Evolutionary conservation across 2,113 vertebrate genomes (phyloP).

Genomic region (Nesoenas mayeri): DNA sequence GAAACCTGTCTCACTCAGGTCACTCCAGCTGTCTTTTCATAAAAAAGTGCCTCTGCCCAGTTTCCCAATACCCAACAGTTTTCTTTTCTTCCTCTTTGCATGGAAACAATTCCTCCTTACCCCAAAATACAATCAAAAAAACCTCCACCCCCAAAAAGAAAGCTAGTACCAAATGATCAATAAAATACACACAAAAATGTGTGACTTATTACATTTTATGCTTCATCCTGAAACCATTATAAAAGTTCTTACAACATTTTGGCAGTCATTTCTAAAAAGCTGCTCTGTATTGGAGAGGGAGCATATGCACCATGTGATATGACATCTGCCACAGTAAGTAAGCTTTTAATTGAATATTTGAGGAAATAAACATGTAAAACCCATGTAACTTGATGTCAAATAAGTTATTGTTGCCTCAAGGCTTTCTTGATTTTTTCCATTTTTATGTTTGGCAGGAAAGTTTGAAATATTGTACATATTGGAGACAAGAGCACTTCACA

Average conservation of each 20-base stretch:
- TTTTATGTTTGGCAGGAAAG: conserved; percentile 55
- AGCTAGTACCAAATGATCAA: conserved; percentile 40
- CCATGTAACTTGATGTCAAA: conserved; percentile 65
- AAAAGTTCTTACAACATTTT: conserved; percentile 69
- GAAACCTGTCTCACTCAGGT: conserved; percentile 45
- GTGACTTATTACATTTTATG: conserved; percentile 54
- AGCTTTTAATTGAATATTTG: conserved; percentile 77
- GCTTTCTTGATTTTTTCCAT: conserved; percentile 43
- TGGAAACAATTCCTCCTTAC: conserved; percentile 26
- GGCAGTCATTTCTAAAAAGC: conserved; percentile 73
- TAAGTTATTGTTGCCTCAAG: conserved; percentile 49
- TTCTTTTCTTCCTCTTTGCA: background rate
- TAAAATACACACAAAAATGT: conserved; percentile 16
- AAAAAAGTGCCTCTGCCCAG: background rate
- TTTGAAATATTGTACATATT: conserved; percentile 55
- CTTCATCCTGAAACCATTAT: conserved; percentile 67
- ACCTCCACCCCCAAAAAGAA: background rate
- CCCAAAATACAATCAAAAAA: background rate
- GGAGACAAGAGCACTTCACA: conserved; percentile 54
- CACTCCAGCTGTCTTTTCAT: conserved; percentile 38
- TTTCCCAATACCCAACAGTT: background rate
- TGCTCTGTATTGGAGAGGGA: conserved; percentile 72
- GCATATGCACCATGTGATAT: conserved; percentile 79
- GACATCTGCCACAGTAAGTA: conserved; percentile 77
- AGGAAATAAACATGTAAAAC: conserved; percentile 78